Percentiles rank a stretch among this genome's conserved stretches.
phyloP scores from a whole-genome alignment of 2,797 vertebrate species.

The Mus minutoides region DNA sequence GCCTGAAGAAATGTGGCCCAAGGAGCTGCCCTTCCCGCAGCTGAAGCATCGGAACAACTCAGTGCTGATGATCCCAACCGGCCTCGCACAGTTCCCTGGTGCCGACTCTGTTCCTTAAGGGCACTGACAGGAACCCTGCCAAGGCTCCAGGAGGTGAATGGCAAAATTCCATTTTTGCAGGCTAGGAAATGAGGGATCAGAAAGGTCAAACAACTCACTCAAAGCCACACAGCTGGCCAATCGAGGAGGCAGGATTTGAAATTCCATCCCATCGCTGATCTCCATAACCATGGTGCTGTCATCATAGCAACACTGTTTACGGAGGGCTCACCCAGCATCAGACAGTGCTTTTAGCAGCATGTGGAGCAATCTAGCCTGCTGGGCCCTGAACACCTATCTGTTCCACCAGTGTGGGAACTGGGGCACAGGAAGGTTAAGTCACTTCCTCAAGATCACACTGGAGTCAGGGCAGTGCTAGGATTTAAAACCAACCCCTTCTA shows the following conservation, averaged over 20 bases:
- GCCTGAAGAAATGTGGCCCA: neutral
- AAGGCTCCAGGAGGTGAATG: neutral
- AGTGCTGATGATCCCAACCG: neutral
- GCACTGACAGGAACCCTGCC: neutral
- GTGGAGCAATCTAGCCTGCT: neutral
- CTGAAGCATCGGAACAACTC: neutral
- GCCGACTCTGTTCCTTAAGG: neutral
- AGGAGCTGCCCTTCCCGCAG: neutral
- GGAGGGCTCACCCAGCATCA: neutral
- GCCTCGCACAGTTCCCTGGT: neutral
- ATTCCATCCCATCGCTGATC: neutral
- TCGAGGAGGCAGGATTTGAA: neutral
- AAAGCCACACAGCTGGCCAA: slow-evolving; percentile 5
- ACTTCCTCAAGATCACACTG: neutral
- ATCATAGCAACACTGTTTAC: neutral
- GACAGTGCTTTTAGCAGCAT: neutral
- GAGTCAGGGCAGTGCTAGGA: neutral
- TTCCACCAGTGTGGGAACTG: neutral
- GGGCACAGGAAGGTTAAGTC: neutral
- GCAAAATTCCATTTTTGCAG: neutral
- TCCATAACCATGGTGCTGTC: neutral
- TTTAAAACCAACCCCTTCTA: neutral
- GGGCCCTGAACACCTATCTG: neutral
- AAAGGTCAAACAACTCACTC: slow-evolving; percentile 38
- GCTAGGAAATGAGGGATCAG: slow-evolving; percentile 41